Conservation (phyloP, 2,888 invertebrate genomes). For the Eupithecia abbreviata region DNA sequence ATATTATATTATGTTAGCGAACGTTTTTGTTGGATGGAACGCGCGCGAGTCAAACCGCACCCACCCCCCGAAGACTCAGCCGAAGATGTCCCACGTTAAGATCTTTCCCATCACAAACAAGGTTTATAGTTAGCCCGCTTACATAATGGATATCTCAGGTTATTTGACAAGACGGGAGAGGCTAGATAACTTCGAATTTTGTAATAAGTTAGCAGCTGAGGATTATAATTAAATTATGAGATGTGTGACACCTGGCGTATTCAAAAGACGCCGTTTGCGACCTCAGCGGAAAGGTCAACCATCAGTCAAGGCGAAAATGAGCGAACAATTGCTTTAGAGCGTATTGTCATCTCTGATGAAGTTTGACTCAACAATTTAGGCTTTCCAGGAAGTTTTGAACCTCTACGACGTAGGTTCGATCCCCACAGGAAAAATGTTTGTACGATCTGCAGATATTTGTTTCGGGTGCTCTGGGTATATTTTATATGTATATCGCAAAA, state of each 20-base stretch:
- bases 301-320: constrained; percentile 35
- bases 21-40: too few relatives aligned
- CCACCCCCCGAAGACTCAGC: too few relatives aligned
- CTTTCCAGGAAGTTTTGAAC: neutral
- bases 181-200: neutral
- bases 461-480: neutral
- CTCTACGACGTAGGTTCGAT: neutral
- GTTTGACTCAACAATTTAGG: neutral
- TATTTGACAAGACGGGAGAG: neutral
- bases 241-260: constrained; percentile 19
- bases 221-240: constrained; percentile 25
- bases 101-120: too few relatives aligned
- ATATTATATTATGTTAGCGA: too few relatives aligned
- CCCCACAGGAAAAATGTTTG: neutral
- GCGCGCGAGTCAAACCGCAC: too few relatives aligned
- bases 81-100: too few relatives aligned
- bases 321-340: constrained; percentile 31
- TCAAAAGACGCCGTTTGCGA: constrained; percentile 32
- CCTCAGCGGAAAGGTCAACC: constrained; percentile 34
- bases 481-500: neutral
- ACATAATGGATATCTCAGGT: neutral
- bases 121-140: too few relatives aligned
- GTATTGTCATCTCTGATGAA: constrained; percentile 14
- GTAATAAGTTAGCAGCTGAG: neutral
- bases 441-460: neutral